These are phyloP conservation scores for Mastomys natalensis DNA, from an alignment of 2,113 vertebrate species.

Conservation along the genomic window DNA sequence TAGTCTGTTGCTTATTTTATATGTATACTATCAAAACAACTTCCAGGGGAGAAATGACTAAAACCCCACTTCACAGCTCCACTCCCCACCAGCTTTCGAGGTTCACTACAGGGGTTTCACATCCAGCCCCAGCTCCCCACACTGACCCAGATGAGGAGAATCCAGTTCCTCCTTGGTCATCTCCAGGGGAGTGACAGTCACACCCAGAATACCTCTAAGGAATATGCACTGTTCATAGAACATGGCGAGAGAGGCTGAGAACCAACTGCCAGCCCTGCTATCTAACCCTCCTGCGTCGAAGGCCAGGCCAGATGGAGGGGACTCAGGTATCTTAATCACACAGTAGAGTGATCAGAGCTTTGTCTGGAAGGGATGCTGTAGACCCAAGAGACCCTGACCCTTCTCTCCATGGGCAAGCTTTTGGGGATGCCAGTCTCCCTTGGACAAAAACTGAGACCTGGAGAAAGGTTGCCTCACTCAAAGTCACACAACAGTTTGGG, in stretches of 20 bases:
- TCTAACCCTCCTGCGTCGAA: not conserved
- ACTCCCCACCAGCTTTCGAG: not conserved
- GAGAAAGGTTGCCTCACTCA: not conserved
- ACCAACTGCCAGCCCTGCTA: not conserved
- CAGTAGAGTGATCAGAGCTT: not conserved
- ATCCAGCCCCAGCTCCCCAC: not conserved
- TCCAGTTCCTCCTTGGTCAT: not conserved
- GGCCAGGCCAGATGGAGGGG: not conserved
- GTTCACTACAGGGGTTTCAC: not conserved
- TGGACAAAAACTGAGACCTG: not conserved
- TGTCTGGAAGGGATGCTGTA: not conserved
- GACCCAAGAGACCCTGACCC: not conserved
- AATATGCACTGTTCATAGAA: not conserved
- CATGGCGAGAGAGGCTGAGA: not conserved
- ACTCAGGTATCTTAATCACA: not conserved
- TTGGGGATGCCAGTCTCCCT: not conserved
- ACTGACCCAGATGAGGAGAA: not conserved
- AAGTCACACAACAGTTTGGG: not conserved
- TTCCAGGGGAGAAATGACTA: not conserved
- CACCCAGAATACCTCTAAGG: not conserved
- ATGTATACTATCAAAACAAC: not conserved
- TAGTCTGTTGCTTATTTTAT: not conserved
- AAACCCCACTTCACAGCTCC: not conserved
- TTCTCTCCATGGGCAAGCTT: not conserved
- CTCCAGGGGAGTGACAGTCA: not conserved